Evolutionary conservation across 2,113 vertebrate species (phyloP).

Genomic region (Brachyhypopomus occidentalis): DNA sequence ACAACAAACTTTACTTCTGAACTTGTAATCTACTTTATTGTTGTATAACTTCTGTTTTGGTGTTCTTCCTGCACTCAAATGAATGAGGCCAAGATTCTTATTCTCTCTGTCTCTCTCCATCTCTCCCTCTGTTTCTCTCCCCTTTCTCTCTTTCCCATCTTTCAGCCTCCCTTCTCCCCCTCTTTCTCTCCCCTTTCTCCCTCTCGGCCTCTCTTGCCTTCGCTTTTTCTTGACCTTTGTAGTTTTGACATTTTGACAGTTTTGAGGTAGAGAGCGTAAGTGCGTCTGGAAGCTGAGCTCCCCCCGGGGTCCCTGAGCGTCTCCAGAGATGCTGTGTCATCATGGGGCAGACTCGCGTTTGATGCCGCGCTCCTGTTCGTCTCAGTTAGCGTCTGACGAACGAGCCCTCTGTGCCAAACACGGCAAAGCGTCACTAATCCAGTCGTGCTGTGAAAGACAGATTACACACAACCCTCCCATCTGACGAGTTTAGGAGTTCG

Average conservation of each 20-base stretch:
- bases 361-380: neutral
- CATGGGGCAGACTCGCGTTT: neutral
- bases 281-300: slow-evolving; percentile 21
- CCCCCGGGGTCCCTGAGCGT: neutral
- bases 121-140: slow-evolving; percentile 11
- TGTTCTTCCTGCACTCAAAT: neutral
- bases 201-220: neutral
- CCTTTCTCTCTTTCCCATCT: too few species aligned
- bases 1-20: neutral
- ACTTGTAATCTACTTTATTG: neutral
- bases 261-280: slow-evolving; percentile 49
- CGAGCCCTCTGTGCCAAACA: neutral
- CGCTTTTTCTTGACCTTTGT: slow-evolving; percentile 60
- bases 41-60: neutral
- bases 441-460: neutral
- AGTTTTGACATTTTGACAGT: slow-evolving; percentile 60
- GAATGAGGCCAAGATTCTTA: slow-evolving; percentile 47
- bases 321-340: slow-evolving; percentile 18
- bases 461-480: neutral
- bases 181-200: slow-evolving; percentile 29
- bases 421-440: neutral
- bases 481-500: too few species aligned
- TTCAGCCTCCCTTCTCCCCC: slow-evolving; percentile 25
- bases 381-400: neutral
- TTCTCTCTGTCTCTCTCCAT: slow-evolving; percentile 44